These are phyloP conservation scores for Hippocampus mohnikei DNA, from an alignment of 2,113 vertebrate species.

Conservation along the genomic window DNA sequence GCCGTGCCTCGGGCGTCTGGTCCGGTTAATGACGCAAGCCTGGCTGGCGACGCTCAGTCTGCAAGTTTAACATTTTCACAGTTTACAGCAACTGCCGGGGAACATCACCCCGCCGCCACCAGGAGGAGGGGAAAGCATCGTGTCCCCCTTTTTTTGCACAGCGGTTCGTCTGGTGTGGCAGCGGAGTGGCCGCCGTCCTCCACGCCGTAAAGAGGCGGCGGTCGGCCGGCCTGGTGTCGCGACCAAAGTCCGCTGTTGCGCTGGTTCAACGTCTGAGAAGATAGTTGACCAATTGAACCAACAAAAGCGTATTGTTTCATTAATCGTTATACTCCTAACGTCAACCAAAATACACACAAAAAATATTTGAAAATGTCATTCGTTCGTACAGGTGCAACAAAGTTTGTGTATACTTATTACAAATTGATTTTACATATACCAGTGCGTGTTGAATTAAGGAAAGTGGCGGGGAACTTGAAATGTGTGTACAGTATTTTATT, in stretches of 20 bases:
- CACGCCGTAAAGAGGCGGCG: not conserved
- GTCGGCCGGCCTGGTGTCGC: not conserved
- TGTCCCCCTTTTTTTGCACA: not conserved
- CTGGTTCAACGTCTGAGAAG: not conserved
- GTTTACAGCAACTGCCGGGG: slow-evolving; percentile 79
- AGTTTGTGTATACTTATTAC: no score
- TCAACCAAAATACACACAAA: no score
- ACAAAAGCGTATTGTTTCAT: not conserved
- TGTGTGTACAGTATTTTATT: no score
- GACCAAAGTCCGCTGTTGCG: not conserved
- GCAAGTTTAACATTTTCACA: slow-evolving; percentile 83
- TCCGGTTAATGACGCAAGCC: slow-evolving; percentile 81
- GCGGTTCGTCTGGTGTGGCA: not conserved
- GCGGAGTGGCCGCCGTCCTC: not conserved
- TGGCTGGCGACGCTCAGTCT: slow-evolving; percentile 79
- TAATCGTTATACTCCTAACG: no score
- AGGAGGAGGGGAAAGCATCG: not conserved
- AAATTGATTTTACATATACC: no score
- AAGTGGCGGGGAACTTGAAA: not conserved
- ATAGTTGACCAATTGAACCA: not conserved
- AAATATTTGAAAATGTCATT: no score
- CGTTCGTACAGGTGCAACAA: no score
- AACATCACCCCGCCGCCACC: slow-evolving; percentile 53
- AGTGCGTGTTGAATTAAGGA: not conserved
- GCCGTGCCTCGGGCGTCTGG: slow-evolving; percentile 67